Evolutionary conservation across 2,888 invertebrate genomes (phyloP).

Genomic region (Macaria liturata): DNA sequence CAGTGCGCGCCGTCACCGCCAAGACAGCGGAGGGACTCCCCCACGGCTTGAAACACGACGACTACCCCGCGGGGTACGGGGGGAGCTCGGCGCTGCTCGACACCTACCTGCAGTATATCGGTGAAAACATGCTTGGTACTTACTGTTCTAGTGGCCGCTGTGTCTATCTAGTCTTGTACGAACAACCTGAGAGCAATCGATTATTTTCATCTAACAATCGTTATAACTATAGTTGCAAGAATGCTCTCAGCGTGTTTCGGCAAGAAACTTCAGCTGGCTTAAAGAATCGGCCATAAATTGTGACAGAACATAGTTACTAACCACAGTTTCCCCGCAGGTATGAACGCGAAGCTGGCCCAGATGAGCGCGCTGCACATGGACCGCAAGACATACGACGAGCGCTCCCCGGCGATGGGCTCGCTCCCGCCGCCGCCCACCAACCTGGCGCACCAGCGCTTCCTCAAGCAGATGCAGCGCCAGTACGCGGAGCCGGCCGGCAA

Average conservation of each 20-base stretch:
- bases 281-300: too few relatives aligned
- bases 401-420: constrained; percentile 80
- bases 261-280: too few relatives aligned
- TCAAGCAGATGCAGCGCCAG: constrained; percentile 85
- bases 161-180: too few relatives aligned
- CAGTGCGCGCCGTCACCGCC: constrained; percentile 85
- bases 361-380: constrained; percentile 85
- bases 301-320: too few relatives aligned
- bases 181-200: too few relatives aligned
- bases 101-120: constrained; percentile 94
- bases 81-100: constrained; percentile 91
- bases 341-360: constrained; percentile 91
- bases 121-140: constrained; percentile 90
- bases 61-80: constrained; percentile 87
- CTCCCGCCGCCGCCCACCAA: constrained; percentile 81
- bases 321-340: constrained; percentile 73
- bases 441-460: constrained; percentile 83
- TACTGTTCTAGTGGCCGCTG: constrained; percentile 11
- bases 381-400: constrained; percentile 80
- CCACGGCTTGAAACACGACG: constrained; percentile 87
- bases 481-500: constrained; percentile 83
- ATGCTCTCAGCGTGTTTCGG: too few relatives aligned
- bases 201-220: too few relatives aligned
- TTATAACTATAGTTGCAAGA: too few relatives aligned
- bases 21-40: constrained; percentile 85